These are phyloP conservation scores for Macrophya annulata DNA, from an alignment of 2,888 invertebrate species.

Conservation along the genomic window DNA sequence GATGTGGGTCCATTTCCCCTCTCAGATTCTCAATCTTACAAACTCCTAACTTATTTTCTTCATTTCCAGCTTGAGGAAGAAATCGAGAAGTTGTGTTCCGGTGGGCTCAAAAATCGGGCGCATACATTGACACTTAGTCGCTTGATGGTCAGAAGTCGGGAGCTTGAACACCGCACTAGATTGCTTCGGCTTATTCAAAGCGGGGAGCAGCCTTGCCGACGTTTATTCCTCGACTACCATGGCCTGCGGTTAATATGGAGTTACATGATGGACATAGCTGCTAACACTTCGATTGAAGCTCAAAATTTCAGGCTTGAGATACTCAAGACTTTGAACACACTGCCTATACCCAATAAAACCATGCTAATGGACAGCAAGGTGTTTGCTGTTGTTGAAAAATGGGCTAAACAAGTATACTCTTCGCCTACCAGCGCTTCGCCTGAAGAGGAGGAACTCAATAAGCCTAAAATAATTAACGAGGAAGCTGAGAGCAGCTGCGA, in stretches of 20 bases:
- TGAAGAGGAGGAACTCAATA: conserved; percentile 72
- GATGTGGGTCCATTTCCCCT: conserved; percentile 78
- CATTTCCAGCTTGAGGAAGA: conserved; percentile 91
- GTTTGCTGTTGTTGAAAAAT: conserved; percentile 90
- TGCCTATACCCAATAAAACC: conserved; percentile 97
- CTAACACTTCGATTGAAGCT: conserved; percentile 79
- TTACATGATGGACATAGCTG: conserved; percentile 92
- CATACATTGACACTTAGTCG: conserved; percentile 95
- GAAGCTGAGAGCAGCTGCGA: conserved; percentile 68
- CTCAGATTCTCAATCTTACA: not conserved
- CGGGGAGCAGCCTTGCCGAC: conserved; percentile 90
- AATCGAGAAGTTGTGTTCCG: conserved; percentile 88
- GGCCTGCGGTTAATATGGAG: conserved; percentile 94
- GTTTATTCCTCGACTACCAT: conserved; percentile 96
- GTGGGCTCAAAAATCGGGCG: conserved; percentile 93
- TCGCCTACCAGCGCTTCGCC: conserved; percentile 73
- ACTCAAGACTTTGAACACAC: conserved; percentile 89
- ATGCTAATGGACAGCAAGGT: conserved; percentile 96
- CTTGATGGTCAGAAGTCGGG: conserved; percentile 95
- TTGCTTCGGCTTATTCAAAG: conserved; percentile 90
- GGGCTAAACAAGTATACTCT: conserved; percentile 82
- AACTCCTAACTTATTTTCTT: not conserved
- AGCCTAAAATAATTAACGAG: conserved; percentile 61
- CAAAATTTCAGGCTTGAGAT: conserved; percentile 82
- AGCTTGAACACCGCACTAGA: conserved; percentile 87